These are phyloP conservation scores for Phocoena sinus DNA, from an alignment of 2,113 vertebrate genomes.

Conservation along the genomic window DNA sequence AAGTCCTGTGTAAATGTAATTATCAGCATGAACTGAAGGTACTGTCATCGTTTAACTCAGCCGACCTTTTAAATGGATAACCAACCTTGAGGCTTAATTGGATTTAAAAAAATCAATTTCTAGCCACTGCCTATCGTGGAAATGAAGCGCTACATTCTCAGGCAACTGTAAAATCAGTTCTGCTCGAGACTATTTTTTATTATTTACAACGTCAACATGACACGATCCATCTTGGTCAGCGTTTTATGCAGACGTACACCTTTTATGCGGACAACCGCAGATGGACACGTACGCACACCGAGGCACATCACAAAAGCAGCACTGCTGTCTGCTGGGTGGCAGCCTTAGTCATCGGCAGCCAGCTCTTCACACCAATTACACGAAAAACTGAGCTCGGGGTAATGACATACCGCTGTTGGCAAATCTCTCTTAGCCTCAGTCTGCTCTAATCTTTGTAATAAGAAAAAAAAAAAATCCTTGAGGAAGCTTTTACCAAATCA, in stretches of 20 bases:
- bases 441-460: slow-evolving; percentile 39
- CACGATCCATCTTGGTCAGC: neutral
- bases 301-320: neutral
- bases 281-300: fast-evolving
- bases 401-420: slow-evolving; percentile 39
- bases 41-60: slow-evolving; percentile 63
- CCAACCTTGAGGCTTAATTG: slow-evolving; percentile 76
- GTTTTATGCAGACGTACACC: neutral
- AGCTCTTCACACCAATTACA: slow-evolving; percentile 48
- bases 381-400: neutral
- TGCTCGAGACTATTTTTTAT: slow-evolving; percentile 32
- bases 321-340: neutral
- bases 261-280: neutral
- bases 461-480: slow-evolving; percentile 55
- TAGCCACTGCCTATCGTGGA: slow-evolving; percentile 42
- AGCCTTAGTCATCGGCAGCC: neutral
- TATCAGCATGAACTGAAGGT: slow-evolving; percentile 62
- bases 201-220: slow-evolving; percentile 43
- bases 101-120: slow-evolving; percentile 72
- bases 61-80: slow-evolving; percentile 72
- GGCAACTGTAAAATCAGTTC: slow-evolving; percentile 46
- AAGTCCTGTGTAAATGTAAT: slow-evolving; percentile 56
- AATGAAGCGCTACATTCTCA: slow-evolving; percentile 31
- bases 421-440: slow-evolving; percentile 24
- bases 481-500: slow-evolving; percentile 64